These are phyloP conservation scores for Rhombomys opimus DNA, from an alignment of 2,113 vertebrate species.

Conservation along the genomic window DNA sequence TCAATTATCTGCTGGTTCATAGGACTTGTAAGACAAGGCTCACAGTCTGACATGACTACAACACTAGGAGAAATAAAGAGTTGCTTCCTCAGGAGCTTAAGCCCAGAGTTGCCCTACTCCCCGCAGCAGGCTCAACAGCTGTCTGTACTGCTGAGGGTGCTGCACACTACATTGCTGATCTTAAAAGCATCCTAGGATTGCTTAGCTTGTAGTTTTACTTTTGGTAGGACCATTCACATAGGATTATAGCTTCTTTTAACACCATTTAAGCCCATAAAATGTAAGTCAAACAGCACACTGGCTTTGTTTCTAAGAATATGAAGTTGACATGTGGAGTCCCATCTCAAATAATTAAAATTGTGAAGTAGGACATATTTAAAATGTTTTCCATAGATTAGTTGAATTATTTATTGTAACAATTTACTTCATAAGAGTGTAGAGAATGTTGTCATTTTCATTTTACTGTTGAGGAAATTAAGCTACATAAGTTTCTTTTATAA, in stretches of 20 bases:
- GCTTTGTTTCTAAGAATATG: background rate
- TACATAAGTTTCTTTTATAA: background rate
- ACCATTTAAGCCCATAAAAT: conserved; percentile 37
- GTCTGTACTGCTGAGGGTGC: background rate
- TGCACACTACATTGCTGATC: background rate
- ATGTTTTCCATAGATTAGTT: background rate
- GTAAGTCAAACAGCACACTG: background rate
- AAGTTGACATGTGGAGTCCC: conserved; percentile 14
- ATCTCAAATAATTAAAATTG: conserved; percentile 20
- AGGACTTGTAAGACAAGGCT: conserved; percentile 13
- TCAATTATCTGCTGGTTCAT: conserved; percentile 12
- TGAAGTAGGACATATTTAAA: background rate
- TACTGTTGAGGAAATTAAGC: conserved; percentile 4
- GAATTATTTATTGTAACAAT: conserved; percentile 2
- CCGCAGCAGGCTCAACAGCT: background rate
- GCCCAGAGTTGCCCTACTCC: background rate
- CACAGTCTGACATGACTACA: background rate
- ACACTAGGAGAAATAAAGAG: background rate
- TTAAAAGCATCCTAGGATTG: background rate
- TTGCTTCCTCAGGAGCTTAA: background rate
- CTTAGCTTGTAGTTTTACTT: background rate
- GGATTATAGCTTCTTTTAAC: conserved; percentile 54
- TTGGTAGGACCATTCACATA: background rate
- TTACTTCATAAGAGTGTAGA: background rate
- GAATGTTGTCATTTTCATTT: conserved; percentile 1